These are phyloP conservation scores for Gymnarchus niloticus DNA, from an alignment of 2,113 vertebrate species.

Conservation along the genomic window DNA sequence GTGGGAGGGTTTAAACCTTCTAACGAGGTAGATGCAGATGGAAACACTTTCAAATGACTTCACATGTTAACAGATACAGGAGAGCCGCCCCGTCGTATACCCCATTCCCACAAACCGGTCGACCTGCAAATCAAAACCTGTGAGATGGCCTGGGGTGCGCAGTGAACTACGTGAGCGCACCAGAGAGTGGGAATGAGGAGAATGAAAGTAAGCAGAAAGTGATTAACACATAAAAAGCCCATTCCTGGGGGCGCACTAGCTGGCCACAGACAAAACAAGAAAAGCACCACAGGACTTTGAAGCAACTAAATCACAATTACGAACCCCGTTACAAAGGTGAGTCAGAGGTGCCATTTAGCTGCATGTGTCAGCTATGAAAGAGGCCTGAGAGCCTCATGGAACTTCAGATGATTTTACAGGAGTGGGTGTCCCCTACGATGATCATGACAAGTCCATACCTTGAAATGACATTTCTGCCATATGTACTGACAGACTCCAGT, in stretches of 20 bases:
- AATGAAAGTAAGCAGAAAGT: no score
- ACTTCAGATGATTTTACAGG: no score
- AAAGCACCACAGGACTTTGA: background rate
- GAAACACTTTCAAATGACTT: background rate
- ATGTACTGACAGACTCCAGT: background rate
- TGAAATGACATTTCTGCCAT: background rate
- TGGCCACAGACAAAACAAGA: background rate
- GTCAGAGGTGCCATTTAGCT: background rate
- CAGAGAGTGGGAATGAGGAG: no score
- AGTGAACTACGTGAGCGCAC: no score
- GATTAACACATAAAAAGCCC: background rate
- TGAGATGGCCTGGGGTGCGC: no score
- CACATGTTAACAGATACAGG: background rate
- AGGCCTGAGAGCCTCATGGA: no score
- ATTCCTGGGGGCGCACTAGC: background rate
- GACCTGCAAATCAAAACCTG: no score
- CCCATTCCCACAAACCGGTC: no score
- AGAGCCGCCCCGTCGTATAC: no score
- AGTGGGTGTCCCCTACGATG: background rate
- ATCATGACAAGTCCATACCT: background rate
- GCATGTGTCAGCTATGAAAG: background rate
- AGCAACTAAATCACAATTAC: background rate
- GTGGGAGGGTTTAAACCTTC: background rate
- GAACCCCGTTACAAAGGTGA: background rate
- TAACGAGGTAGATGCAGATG: background rate